phyloP scores from a whole-genome alignment of 2,113 vertebrate genomes.

The Tichodroma muraria region DNA sequence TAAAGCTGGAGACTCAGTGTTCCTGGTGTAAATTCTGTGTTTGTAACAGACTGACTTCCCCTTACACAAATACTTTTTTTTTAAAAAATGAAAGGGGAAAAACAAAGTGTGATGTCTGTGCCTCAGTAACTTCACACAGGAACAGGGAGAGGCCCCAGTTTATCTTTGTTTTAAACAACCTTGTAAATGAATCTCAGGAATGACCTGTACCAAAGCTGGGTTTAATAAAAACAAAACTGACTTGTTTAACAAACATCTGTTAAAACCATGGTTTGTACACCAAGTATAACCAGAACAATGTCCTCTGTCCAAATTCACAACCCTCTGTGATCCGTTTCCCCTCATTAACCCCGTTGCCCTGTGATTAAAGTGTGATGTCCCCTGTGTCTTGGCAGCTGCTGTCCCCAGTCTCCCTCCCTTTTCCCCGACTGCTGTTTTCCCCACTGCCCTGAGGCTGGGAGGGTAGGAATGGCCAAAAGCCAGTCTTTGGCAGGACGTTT shows the following conservation, averaged over 20 bases:
- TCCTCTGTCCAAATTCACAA: not conserved
- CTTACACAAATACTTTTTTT: not conserved
- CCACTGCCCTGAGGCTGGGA: not conserved
- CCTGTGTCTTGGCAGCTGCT: not conserved
- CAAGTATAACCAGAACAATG: not conserved
- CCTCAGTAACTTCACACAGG: not conserved
- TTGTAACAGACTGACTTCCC: not conserved
- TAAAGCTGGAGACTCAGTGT: not conserved
- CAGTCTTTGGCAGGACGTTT: not conserved
- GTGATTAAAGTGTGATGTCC: not conserved
- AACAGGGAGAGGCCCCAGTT: not conserved
- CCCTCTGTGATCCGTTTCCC: not conserved
- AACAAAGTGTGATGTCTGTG: not conserved
- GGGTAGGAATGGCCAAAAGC: not conserved
- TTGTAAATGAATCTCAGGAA: constrained; percentile 14
- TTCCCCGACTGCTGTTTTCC: not conserved
- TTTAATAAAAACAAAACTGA: constrained; percentile 51
- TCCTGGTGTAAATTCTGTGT: not conserved
- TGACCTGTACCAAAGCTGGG: constrained; percentile 24
- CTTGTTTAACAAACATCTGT: constrained; percentile 29
- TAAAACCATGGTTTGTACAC: not conserved
- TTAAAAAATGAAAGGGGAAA: not conserved
- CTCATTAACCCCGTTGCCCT: not conserved
- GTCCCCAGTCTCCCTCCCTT: not conserved
- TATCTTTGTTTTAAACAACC: not conserved